Evolutionary conservation across 2,113 vertebrate species (phyloP), one percentile per base, ranked within the genome.

Genomic region (Seriola rivoliana): DNA sequence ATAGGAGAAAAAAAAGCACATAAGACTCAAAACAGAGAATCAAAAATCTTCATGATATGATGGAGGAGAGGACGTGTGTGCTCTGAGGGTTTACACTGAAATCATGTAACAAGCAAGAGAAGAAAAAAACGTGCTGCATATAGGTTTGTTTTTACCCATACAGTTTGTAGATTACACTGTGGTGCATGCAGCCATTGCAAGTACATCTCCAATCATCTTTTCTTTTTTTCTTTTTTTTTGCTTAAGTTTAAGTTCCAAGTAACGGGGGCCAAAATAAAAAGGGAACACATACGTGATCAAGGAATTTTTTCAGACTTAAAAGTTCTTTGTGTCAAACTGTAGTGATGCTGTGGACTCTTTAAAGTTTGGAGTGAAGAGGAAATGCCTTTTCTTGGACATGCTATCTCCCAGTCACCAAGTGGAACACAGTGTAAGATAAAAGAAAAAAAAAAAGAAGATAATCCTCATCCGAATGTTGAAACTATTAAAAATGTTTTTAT

Each of bases 401-500:
- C 40, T 77, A 58, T 87, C 77, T 89, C 79, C 72, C 23, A n/a
- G 64, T 86, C 80, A 87, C 88, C 60, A 78, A 74, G 83, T 82
- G 88, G 81, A 93, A 89, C 71, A 88, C 65, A 84, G 83, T 93
- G 91, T 94, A 85, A 88, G 59, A 85, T 89, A 50, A 70, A 82
- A 78, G 7, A 60, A 52, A 77, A 58, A 76, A 60, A 75, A 78
- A 44, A 67, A 88, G 78, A 67, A 88, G 78, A 88, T 58, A 71
- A 73, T 88, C 80, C 67, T 93, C 89, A 92, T 94, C 74, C 88
- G 84, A 94, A 94, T 93, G 91, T 94, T 84, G 32, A 92, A 88
- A 90, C 89, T 88, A 94, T 92, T 93, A 94, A 95, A 95, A 88
- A 84, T 78, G 70, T 91, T 91, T 92, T 91, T 89, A 80, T 88